Conservation (phyloP, 2,888 invertebrate genomes). For the Cremastobaeus sp. region DNA sequence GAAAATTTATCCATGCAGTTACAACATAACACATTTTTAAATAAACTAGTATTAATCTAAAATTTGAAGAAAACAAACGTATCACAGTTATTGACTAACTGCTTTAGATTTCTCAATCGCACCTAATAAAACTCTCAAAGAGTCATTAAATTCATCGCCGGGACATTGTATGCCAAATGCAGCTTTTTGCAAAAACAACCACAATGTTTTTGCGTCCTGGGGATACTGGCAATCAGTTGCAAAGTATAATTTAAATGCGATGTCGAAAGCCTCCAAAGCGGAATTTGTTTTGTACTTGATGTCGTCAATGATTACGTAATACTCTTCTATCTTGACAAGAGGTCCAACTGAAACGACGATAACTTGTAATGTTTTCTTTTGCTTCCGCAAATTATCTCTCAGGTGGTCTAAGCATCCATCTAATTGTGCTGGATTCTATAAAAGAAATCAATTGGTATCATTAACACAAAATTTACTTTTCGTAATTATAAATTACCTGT, state of each 20-base stretch:
- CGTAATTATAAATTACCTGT: background rate
- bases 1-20: conserved; percentile 2
- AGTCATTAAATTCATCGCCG: conserved; percentile 28
- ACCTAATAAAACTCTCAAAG: conserved; percentile 21
- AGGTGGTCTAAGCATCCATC: conserved; percentile 1
- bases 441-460: background rate
- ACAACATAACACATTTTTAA: conserved; percentile 7
- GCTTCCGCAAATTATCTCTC: background rate
- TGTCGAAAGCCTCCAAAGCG: conserved; percentile 17
- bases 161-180: conserved; percentile 5
- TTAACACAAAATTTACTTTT: background rate
- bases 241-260: conserved; percentile 34
- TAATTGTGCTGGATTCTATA: conserved; percentile 16
- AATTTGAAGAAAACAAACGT: background rate
- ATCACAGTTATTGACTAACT: background rate
- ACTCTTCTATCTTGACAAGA: conserved; percentile 18
- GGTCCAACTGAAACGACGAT: conserved; percentile 19
- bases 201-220: conserved; percentile 9
- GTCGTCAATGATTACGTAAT: conserved; percentile 18
- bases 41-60: background rate
- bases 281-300: conserved; percentile 16
- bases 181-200: conserved; percentile 33
- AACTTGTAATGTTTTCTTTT: conserved; percentile 20
- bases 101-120: conserved; percentile 11
- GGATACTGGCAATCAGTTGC: conserved; percentile 24